Evolutionary conservation across 2,797 vertebrate genomes (phyloP).

Genomic region (Muscicapa striata): DNA sequence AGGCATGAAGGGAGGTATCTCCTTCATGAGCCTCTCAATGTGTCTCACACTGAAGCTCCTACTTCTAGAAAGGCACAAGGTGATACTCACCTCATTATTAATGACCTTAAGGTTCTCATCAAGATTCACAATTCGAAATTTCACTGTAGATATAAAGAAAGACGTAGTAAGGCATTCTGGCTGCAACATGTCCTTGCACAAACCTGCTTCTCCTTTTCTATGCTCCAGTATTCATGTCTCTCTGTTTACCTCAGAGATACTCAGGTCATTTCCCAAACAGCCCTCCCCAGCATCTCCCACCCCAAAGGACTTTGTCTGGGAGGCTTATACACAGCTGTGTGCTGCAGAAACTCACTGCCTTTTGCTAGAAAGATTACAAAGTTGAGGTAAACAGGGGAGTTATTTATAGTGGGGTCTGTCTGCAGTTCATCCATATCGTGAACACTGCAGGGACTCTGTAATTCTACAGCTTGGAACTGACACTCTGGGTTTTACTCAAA

Average conservation of each 20-base stretch:
- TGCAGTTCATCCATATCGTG: not conserved
- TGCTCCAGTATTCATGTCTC: not conserved
- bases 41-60: not conserved
- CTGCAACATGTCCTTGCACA: not conserved
- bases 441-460: not conserved
- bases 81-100: conserved; percentile 34
- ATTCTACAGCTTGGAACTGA: not conserved
- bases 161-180: not conserved
- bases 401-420: not conserved
- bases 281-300: not conserved
- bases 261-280: not conserved
- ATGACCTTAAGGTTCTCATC: conserved; percentile 39
- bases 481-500: not conserved
- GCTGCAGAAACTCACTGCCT: not conserved
- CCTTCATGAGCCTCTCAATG: not conserved
- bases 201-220: not conserved
- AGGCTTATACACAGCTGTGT: not conserved
- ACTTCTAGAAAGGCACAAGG: not conserved
- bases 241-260: not conserved
- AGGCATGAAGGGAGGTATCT: not conserved
- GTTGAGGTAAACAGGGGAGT: not conserved
- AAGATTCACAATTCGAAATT: conserved; percentile 48
- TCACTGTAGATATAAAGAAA: conserved; percentile 28
- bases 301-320: not conserved
- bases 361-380: not conserved